Evolutionary conservation across 1,140 invertebrate species (phyloP), one percentile per base, ranked within the genome.

Genomic region (Microplitis mediator): DNA sequence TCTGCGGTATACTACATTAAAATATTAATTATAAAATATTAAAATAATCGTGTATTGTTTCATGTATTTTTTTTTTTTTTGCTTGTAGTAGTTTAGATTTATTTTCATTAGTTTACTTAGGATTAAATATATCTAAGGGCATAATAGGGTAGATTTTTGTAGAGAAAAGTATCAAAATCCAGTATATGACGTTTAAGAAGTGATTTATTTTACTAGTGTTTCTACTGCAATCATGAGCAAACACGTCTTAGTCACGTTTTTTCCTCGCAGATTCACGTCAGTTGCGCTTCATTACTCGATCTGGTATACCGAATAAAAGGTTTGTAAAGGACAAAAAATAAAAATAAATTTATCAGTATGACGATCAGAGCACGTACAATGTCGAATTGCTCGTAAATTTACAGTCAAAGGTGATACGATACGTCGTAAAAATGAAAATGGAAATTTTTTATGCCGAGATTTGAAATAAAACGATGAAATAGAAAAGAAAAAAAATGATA

Each of bases 61-160:
- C 39, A 11, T 45, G 39, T 45, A 45, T 45, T 11, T 45, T 45
- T 45, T 4, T 39, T n/a, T n/a, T 64, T 14, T 64, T 35, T 23
- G 2, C 39, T 45, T 45, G 39, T 9, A 45, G 5, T 45, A 23
- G 23, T 23, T 23, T 23, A 23, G 0, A 23, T 45, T 45, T 45
- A 63, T 14, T 71, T 71, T 71, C 62, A 71, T 71, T 63, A 51
- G 69, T 63, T 71, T 71, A 71, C 63, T 71, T 71, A 71, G 69
- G 69, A 50, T 64, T 32, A 63, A 66, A 31, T 58, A 23, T 69
- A 2, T 35, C 35, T n/a, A 11, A 14, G 5, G 36, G 36, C 35
- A 69, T 69, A 69, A 69, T 69, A 69, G 54, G 62, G 69, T 60
- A 63, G 34, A 60, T 64, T 58, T 16, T 31, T 50, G 14, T 23